A percentile compares a stretch with the other conserved stretches of the same genome.
These are phyloP conservation scores for Dryobotodes eremita DNA, from an alignment of 2,888 invertebrate species.

Conservation along the genomic window DNA sequence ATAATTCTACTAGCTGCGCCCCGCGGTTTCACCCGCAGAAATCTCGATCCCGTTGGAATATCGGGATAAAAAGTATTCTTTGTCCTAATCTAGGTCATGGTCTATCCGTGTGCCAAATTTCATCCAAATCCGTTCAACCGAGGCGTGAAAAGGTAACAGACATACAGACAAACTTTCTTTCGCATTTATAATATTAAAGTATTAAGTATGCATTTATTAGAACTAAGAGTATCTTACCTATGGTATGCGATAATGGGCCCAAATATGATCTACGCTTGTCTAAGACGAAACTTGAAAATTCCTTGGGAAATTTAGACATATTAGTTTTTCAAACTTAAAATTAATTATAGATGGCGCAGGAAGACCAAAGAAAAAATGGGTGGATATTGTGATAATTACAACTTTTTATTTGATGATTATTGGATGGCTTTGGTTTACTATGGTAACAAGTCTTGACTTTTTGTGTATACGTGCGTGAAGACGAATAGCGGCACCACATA, in stretches of 20 bases:
- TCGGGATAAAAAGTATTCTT: background rate
- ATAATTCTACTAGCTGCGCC: too few relatives aligned
- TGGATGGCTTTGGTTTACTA: background rate
- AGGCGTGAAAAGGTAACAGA: background rate
- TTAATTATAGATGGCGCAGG: background rate
- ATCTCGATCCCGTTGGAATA: too few relatives aligned
- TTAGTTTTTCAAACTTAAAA: background rate
- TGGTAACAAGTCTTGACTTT: background rate
- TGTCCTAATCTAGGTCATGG: background rate
- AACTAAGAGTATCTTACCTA: too few relatives aligned
- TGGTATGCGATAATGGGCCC: too few relatives aligned
- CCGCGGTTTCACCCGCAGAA: too few relatives aligned
- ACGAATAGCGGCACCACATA: too few relatives aligned
- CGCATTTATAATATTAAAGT: background rate
- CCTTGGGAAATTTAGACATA: too few relatives aligned
- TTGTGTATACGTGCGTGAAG: background rate
- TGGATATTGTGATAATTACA: background rate
- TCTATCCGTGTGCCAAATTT: background rate
- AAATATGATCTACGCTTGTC: too few relatives aligned
- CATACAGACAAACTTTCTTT: background rate
- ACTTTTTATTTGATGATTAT: background rate
- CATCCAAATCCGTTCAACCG: background rate
- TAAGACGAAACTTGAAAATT: too few relatives aligned
- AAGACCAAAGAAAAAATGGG: background rate
- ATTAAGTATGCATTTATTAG: too few relatives aligned